Evolutionary conservation across 2,888 invertebrate species (phyloP).

Genomic region (Cryptocephalus primarius): DNA sequence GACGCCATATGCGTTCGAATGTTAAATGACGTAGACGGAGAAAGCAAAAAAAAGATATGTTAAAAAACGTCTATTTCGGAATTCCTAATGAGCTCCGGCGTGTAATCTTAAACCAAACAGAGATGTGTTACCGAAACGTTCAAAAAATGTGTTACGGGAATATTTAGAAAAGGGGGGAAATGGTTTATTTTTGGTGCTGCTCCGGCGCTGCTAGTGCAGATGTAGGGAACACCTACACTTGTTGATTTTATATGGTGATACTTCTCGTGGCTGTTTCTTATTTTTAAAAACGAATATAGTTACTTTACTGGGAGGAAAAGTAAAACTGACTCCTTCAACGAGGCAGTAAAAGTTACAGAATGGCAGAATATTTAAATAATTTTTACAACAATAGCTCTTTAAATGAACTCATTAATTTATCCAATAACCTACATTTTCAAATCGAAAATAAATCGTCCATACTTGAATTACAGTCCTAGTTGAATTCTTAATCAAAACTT

Average conservation of each 20-base stretch:
- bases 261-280: too few relatives aligned
- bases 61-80: constrained; percentile 28
- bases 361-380: too few relatives aligned
- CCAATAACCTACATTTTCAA: too few relatives aligned
- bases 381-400: too few relatives aligned
- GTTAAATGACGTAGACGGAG: constrained; percentile 26
- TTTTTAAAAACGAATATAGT: too few relatives aligned
- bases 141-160: neutral
- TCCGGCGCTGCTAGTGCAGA: neutral
- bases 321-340: too few relatives aligned
- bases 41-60: constrained; percentile 19
- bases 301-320: too few relatives aligned
- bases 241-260: neutral
- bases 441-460: too few relatives aligned
- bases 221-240: neutral
- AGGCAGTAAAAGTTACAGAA: too few relatives aligned
- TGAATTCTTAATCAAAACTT: too few relatives aligned
- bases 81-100: constrained; percentile 28
- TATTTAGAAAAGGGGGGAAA: neutral
- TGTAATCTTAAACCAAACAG: constrained; percentile 23
- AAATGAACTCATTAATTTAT: too few relatives aligned
- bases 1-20: constrained; percentile 29
- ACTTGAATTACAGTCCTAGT: too few relatives aligned
- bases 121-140: constrained; percentile 7
- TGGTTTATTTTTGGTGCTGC: neutral